Percentiles rank a stretch among this genome's conserved stretches.
phyloP scores from a whole-genome alignment of 2,797 vertebrate species.

The Gymnodraco acuticeps region DNA sequence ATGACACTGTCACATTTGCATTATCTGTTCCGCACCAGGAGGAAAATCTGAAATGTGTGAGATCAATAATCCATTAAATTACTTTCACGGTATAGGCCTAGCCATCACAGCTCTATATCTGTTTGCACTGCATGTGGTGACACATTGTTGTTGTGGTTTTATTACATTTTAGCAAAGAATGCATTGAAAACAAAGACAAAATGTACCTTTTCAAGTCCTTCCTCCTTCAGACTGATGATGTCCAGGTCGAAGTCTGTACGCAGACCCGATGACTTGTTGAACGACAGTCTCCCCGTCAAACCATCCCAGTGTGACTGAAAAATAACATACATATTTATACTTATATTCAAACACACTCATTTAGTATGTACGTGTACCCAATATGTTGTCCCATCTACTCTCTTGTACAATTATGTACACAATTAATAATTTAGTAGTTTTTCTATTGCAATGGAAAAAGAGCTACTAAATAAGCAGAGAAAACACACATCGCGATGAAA shows the following conservation, averaged over 20 bases:
- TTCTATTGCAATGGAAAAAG: conserved; percentile 1
- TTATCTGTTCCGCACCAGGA: conserved; percentile 61
- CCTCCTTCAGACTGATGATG: conserved; percentile 96
- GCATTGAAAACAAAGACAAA: neutral
- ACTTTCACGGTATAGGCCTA: neutral
- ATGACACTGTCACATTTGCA: conserved; percentile 77
- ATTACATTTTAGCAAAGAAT: neutral
- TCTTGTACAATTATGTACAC: neutral
- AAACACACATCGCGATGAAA: conserved; percentile 19
- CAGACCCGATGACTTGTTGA: conserved; percentile 95
- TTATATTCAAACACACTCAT: conserved; percentile 8
- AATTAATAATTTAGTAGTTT: neutral
- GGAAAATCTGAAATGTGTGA: conserved; percentile 45
- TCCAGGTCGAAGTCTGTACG: conserved; percentile 98
- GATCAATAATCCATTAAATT: conserved; percentile 42
- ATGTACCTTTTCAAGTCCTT: conserved; percentile 95
- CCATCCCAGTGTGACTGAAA: conserved; percentile 98
- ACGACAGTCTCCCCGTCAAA: conserved; percentile 95
- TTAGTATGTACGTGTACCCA: neutral
- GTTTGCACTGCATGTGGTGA: neutral
- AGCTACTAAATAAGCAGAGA: conserved; percentile 31
- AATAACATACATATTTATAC: conserved; percentile 39
- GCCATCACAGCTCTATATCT: neutral
- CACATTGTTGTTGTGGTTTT: neutral
- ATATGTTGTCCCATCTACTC: neutral